Evolutionary conservation across 1,140 invertebrate genomes (phyloP).

Genomic region (Magallana angulata): DNA sequence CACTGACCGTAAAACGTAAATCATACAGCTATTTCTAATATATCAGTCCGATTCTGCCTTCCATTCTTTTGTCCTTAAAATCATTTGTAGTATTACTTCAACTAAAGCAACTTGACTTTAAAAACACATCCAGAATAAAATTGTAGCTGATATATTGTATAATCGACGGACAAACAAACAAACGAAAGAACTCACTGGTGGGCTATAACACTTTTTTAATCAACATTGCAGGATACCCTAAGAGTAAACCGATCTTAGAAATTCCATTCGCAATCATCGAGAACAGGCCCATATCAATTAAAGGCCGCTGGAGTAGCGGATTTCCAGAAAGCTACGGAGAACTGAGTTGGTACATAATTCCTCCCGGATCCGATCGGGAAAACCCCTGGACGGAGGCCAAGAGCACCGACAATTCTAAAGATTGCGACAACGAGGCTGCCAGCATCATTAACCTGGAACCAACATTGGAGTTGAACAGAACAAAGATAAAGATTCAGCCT

Average conservation of each 20-base stretch:
- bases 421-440: neutral
- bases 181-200: neutral
- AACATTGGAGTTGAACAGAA: neutral
- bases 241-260: neutral
- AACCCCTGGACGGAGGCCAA: neutral
- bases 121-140: neutral
- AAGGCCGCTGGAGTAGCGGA: neutral
- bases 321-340: constrained; percentile 14
- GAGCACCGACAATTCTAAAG: neutral
- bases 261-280: constrained; percentile 8
- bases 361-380: neutral
- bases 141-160: neutral
- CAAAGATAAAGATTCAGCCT: constrained; percentile 12
- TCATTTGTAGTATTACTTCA: neutral
- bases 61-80: too few species aligned
- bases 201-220: too few species aligned
- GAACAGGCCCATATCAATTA: constrained; percentile 1
- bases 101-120: neutral
- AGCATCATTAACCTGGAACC: neutral
- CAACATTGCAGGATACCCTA: neutral
- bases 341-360: constrained; percentile 1
- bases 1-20: neutral
- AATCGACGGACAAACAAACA: neutral
- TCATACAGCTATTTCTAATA: neutral
- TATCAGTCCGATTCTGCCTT: neutral